Conservation (phyloP, 2,797 vertebrate genomes). For the Lepidocolaptes lacrymiger region DNA sequence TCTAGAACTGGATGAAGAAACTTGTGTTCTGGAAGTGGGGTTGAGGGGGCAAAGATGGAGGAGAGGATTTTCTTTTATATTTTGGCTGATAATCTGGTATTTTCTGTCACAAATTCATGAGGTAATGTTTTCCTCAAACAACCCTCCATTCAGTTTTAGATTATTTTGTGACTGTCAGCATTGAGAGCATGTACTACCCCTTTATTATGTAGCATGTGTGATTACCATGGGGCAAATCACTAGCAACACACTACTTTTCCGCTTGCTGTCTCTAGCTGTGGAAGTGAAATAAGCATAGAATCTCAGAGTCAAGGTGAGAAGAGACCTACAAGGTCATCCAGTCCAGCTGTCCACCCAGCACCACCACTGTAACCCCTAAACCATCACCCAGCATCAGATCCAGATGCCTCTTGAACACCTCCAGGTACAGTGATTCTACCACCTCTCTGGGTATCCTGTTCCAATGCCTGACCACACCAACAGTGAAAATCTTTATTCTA, state of each 20-base stretch:
- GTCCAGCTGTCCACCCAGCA: neutral
- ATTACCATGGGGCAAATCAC: neutral
- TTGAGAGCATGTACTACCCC: neutral
- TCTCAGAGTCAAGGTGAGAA: neutral
- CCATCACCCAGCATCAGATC: neutral
- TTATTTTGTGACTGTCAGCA: neutral
- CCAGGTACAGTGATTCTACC: neutral
- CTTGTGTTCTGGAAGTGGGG: neutral
- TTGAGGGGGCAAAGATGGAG: no score
- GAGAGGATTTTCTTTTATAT: neutral
- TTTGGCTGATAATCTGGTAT: neutral
- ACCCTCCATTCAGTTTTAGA: neutral
- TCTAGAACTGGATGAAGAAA: neutral
- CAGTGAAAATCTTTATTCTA: neutral
- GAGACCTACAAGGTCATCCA: neutral
- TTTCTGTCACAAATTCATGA: neutral
- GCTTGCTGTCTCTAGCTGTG: neutral
- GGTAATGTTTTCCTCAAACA: neutral
- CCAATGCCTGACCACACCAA: neutral
- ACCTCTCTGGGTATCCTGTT: neutral
- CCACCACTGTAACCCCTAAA: neutral
- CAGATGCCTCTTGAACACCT: neutral
- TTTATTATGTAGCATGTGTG: neutral
- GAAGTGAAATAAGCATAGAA: neutral
- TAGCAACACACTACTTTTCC: neutral